Base-by-base conservation (phyloP, 2,797 vertebrate genomes). In the Sebastes baramenuke region DNA sequence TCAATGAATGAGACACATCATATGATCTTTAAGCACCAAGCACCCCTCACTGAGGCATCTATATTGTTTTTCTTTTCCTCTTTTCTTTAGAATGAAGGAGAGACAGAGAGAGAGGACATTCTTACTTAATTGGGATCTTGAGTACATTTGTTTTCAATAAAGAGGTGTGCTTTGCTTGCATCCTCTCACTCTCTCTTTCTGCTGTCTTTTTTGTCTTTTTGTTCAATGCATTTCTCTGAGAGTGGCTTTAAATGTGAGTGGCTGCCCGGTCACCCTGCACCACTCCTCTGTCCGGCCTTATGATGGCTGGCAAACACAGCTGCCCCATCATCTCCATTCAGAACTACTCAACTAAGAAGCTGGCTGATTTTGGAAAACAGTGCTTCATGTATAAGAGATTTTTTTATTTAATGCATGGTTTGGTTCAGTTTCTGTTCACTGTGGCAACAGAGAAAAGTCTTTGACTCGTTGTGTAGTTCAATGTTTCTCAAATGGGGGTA, bases 101-200 rank as follows among this genome's bases (percentile, higher is more conserved):
- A 66, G 59, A 74, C 59, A 56, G 61, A 67, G 42, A 75, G 36
- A 77, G 56, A 80, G 34, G 64, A 84, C 38, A 80, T 92, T 91
- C 85, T 90, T 90, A 79, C 74, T 91, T 91, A 89, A 89, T 92
- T 93, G 75, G 76, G 77, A 88, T 88, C 74, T 79, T 79, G 54
- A 83, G 80, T 86, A 58, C 87, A 91, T 92, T 94, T 92, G 87
- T 90, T 94, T 93, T 86, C 82, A 93, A 89, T 92, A 79, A 93
- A 88, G 85, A 93, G 83, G 82, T 91, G 82, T 81, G 79, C 80
- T 89, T 86, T 90, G 74, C 89, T 92, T 91, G 88, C 79, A 81
- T 89, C 85, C 81, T 79, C 65, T 80, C 68, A 18, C 65, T 81
- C 73, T 60, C 25, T 54, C 65, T 77, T 74, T 79, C 54, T 64